A percentile compares a stretch with the other conserved stretches of the same genome.
phyloP scores from a whole-genome alignment of 1,140 invertebrate species.

The Pygmarrhopalites habei region DNA sequence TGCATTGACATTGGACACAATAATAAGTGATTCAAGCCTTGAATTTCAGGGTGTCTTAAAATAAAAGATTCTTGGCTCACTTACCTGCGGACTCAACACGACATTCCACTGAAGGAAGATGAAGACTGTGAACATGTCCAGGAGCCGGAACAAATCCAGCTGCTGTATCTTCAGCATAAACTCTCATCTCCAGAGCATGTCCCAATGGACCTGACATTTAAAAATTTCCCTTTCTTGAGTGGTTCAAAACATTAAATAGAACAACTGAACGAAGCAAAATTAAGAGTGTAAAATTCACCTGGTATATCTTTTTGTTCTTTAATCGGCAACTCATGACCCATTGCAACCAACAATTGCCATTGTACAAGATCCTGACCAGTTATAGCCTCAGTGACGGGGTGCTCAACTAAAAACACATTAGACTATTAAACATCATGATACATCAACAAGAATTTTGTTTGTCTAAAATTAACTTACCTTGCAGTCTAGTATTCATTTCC shows the following conservation, averaged over 20 bases:
- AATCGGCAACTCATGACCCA: constrained; percentile 33
- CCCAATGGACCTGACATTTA: constrained; percentile 46
- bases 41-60: too few relatives aligned
- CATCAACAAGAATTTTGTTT: too few relatives aligned
- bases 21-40: too few relatives aligned
- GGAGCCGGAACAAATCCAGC: constrained; percentile 75
- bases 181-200: constrained; percentile 86
- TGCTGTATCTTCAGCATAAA: constrained; percentile 87
- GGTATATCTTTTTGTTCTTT: constrained; percentile 32
- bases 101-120: constrained; percentile 18
- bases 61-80: too few relatives aligned
- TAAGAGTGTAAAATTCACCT: constrained; percentile 6
- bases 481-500: constrained; percentile 96
- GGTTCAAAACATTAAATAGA: neutral
- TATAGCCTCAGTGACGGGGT: constrained; percentile 97
- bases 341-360: constrained; percentile 72
- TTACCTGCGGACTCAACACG: constrained; percentile 36
- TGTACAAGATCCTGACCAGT: constrained; percentile 79
- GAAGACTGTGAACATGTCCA: constrained; percentile 46
- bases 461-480: too few relatives aligned
- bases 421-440: too few relatives aligned
- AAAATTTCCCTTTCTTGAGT: neutral
- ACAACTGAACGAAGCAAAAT: too few relatives aligned
- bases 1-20: too few relatives aligned
- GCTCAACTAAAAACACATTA: too few relatives aligned